Percentiles rank a stretch among this genome's conserved stretches.
These are phyloP conservation scores for Chloroceryle aenea DNA, from an alignment of 2,113 vertebrate genomes.

Conservation along the genomic window DNA sequence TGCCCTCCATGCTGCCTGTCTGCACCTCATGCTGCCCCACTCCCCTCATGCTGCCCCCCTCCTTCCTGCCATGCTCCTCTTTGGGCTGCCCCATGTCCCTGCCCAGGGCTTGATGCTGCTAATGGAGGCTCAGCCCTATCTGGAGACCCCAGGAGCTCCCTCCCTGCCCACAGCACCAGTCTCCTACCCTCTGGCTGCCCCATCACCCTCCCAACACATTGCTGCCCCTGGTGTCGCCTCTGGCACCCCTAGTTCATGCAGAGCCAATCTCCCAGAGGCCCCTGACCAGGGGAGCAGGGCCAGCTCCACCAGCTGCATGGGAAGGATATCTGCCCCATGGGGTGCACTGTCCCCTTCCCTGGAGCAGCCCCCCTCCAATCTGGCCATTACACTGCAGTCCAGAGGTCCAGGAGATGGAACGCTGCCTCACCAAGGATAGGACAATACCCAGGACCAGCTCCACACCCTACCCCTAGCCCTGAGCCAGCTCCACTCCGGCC, in stretches of 20 bases:
- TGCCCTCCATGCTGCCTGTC: too few relatives aligned
- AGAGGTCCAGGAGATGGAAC: background rate
- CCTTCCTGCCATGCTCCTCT: background rate
- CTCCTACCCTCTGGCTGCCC: background rate
- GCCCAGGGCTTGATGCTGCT: background rate
- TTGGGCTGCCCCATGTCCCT: background rate
- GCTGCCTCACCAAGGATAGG: background rate
- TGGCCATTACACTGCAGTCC: fast-evolving
- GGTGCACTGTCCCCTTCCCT: background rate
- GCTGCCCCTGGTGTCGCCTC: background rate
- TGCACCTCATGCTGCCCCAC: background rate
- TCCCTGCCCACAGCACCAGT: fast-evolving
- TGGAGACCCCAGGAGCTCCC: fast-evolving
- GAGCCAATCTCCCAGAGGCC: background rate
- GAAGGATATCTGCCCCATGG: background rate
- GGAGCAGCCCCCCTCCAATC: fast-evolving
- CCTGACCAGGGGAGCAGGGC: background rate
- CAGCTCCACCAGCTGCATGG: background rate
- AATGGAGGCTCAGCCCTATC: fast-evolving
- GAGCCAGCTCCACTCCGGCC: background rate
- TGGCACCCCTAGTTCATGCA: fast-evolving
- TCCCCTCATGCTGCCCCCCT: background rate
- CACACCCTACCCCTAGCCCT: background rate
- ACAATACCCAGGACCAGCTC: background rate
- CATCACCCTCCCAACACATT: background rate